Evolutionary conservation across 1,140 invertebrate species (phyloP), one percentile per base, ranked within the genome.

Genomic region (Drosophila malerkotliana): DNA sequence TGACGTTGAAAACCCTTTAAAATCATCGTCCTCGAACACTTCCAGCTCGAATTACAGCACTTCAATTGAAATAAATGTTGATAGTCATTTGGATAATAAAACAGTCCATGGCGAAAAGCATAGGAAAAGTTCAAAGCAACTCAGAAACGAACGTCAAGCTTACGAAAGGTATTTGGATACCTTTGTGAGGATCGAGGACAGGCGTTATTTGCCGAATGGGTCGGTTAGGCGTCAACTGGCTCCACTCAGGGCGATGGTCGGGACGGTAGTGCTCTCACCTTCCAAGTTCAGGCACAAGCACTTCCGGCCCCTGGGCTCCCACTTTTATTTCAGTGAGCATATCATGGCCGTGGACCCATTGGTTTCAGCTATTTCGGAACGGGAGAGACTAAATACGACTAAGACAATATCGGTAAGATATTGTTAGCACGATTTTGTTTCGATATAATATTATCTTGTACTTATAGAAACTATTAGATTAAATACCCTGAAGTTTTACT

Each of bases 401-500:
- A 73, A 73, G 54, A 44, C 1, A 0, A n/a, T 73, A n/a, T 62
- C 67, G 67, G 71, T 73, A 26, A 51, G 49, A 28, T 15, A 2
- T 15, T 21, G 21, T 21, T 21, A 0, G 21, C 2, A 21, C 0
- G 2, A 21, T 21, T 21, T 3, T 21, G 3, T 21, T 21, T 21
- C 0, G 2, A 21, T 21, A 21, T 3, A 0, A 21, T 21, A 21
- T 21, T 21, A 21, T 21, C 21, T 21, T 21, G 0, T 21, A 21
- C 21, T 21, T 2, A 21, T 21, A 21, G 3, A 21, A 21, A 21
- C 21, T 21, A 21, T 3, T 21, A 21, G 0, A 3, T 21, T 21
- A 21, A 21, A 21, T 21, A 21, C 3, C 21, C 21, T 21, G 21
- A 21, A 21, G 21, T 21, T 21, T 21, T 21, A 21, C 1, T 21